Evolutionary conservation across 2,797 vertebrate species (phyloP).

Genomic region (Clarias fuscus): DNA sequence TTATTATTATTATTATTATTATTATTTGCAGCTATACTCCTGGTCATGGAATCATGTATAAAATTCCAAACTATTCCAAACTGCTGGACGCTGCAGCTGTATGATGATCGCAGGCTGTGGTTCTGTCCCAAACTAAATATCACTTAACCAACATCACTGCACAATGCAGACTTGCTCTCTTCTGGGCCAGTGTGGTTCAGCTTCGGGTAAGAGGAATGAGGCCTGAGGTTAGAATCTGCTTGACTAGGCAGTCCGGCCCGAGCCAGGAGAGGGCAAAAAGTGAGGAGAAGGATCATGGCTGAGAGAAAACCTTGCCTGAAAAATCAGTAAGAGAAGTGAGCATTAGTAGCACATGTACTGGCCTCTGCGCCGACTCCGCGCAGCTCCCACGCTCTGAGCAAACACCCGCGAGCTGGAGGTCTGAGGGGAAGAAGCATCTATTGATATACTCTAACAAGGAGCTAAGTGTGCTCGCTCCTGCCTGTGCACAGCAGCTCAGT

Average conservation of each 20-base stretch:
- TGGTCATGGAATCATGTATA: background rate
- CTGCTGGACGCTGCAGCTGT: background rate
- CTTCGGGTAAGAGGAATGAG: conserved; percentile 14
- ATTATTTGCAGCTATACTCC: background rate
- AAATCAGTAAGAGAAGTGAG: background rate
- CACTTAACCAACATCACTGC: conserved; percentile 4
- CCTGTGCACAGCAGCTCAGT: conserved; percentile 1
- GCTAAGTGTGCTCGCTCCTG: conserved; percentile 43
- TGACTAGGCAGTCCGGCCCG: conserved; percentile 15
- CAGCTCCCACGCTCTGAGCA: conserved; percentile 41
- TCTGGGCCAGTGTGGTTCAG: conserved; percentile 10
- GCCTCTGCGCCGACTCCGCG: conserved; percentile 1
- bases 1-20: no score
- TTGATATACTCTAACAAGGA: conserved; percentile 56
- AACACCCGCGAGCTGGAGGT: conserved; percentile 43
- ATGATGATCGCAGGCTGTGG: conserved; percentile 13
- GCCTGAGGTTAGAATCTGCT: conserved; percentile 35
- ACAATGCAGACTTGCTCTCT: background rate
- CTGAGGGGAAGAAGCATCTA: conserved; percentile 50
- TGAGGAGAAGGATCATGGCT: conserved; percentile 1
- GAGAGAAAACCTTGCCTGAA: background rate
- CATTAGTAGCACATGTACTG: conserved; percentile 51
- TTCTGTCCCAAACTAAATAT: conserved; percentile 36
- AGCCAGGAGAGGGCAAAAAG: conserved; percentile 28
- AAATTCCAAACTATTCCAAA: background rate